A percentile compares a stretch with the other conserved stretches of the same genome.
These are phyloP conservation scores for Microctenopoma lineatum DNA, from an alignment of 2,797 vertebrate species.

Conservation along the genomic window DNA sequence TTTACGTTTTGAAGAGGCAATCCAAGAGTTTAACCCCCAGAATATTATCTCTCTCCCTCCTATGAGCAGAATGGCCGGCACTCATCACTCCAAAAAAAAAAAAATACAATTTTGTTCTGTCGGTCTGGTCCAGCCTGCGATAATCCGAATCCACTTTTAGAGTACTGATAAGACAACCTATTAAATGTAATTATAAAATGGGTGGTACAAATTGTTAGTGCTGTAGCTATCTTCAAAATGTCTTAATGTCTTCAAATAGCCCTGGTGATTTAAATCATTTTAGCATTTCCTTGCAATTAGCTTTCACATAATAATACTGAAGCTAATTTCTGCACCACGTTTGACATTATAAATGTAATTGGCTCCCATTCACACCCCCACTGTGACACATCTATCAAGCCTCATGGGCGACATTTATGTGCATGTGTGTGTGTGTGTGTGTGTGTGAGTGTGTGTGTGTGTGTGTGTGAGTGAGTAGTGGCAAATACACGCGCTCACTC, in stretches of 20 bases:
- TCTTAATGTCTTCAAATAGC: constrained; percentile 83
- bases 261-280: constrained; percentile 83
- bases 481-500: constrained; percentile 31
- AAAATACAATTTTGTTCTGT: constrained; percentile 75
- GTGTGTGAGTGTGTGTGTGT: constrained; percentile 45
- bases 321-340: constrained; percentile 92
- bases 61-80: constrained; percentile 66
- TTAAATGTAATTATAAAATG: constrained; percentile 85
- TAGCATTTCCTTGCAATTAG: constrained; percentile 85
- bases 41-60: constrained; percentile 77
- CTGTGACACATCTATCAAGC: constrained; percentile 95
- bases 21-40: constrained; percentile 82
- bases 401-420: constrained; percentile 84
- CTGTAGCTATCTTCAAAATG: constrained; percentile 81
- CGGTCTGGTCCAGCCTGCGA: constrained; percentile 72
- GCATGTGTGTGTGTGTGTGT: constrained; percentile 39
- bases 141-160: constrained; percentile 84
- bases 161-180: constrained; percentile 83
- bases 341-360: constrained; percentile 99
- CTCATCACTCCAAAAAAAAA: constrained; percentile 60
- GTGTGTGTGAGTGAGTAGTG: constrained; percentile 27
- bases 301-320: constrained; percentile 82
- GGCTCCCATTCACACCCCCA: constrained; percentile 92
- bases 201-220: constrained; percentile 79
- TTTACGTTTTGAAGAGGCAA: constrained; percentile 81